Evolutionary conservation across 2,113 vertebrate species (phyloP).

Genomic region (Laterallus jamaicensis): DNA sequence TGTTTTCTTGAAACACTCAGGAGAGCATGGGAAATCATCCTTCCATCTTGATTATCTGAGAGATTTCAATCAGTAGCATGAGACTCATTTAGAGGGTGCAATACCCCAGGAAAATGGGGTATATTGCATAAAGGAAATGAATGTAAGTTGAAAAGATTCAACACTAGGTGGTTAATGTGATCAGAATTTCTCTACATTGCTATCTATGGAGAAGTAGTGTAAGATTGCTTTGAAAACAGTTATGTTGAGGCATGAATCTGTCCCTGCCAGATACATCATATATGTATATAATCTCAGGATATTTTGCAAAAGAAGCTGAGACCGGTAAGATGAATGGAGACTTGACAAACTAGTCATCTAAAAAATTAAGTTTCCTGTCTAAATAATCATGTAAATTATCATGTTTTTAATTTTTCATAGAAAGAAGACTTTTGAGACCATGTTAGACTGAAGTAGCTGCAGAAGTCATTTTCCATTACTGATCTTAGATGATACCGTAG

Average conservation of each 20-base stretch:
- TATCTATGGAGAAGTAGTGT: background rate
- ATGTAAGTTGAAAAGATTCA: background rate
- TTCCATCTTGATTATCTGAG: background rate
- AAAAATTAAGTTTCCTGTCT: background rate
- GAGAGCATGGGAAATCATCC: background rate
- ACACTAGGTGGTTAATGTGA: background rate
- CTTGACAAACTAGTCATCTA: background rate
- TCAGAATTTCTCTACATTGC: background rate
- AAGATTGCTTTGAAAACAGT: background rate
- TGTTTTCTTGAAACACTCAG: background rate
- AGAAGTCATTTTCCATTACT: background rate
- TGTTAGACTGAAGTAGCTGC: background rate
- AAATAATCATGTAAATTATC: background rate
- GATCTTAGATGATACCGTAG: background rate
- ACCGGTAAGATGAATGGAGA: background rate
- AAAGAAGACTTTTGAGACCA: background rate
- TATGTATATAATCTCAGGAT: background rate
- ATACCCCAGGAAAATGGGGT: background rate
- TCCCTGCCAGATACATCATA: background rate
- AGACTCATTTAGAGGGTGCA: background rate
- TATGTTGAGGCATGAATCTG: background rate
- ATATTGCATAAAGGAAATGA: background rate
- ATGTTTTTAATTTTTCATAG: background rate
- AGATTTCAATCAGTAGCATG: background rate
- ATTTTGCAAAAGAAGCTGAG: background rate